These are phyloP conservation scores for Chiroxiphia lanceolata DNA, from an alignment of 2,797 vertebrate species.

Conservation along the genomic window DNA sequence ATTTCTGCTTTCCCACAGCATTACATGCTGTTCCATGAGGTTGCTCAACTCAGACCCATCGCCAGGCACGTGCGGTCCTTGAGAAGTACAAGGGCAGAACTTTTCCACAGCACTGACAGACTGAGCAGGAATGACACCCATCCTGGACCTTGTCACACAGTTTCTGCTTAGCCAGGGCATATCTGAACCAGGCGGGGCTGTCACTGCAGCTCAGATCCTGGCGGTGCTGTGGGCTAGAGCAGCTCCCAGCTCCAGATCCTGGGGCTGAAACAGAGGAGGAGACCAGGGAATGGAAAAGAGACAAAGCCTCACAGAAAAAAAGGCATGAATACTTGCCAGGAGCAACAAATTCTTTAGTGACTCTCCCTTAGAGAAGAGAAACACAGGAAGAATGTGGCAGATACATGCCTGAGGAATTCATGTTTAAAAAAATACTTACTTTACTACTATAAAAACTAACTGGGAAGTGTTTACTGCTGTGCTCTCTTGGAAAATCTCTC, in stretches of 20 bases:
- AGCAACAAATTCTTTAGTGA: not conserved
- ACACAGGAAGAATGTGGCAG: not conserved
- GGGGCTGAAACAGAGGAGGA: not conserved
- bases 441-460: not conserved
- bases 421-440: not conserved
- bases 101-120: not conserved
- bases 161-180: not conserved
- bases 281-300: not conserved
- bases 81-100: not conserved
- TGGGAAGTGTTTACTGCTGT: not conserved
- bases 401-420: not conserved
- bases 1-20: not conserved
- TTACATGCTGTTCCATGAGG: not conserved
- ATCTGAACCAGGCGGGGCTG: not conserved
- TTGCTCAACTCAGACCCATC: not conserved
- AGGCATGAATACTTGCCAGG: not conserved
- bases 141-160: not conserved
- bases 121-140: not conserved
- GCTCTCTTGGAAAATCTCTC: not conserved
- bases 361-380: not conserved
- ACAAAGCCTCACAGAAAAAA: not conserved
- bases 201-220: not conserved
- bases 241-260: fast-evolving
- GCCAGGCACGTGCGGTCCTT: fast-evolving
- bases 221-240: not conserved